Conservation (phyloP, 2,888 invertebrate species). For the Andrena praecox region DNA sequence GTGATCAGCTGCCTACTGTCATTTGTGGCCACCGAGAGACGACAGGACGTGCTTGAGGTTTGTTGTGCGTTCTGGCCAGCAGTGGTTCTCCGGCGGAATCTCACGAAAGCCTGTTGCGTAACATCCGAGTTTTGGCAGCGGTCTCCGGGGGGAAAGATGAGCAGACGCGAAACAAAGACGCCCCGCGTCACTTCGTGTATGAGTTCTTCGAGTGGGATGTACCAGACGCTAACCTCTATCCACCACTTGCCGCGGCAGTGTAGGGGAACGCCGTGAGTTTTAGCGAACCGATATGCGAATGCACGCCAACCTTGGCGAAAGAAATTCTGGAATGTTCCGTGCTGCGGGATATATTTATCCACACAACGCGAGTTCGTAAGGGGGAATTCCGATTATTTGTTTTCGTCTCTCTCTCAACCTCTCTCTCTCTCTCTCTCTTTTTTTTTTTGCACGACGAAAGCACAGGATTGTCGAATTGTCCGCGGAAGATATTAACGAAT, state of each 20-base stretch:
- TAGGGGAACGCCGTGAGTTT: not conserved
- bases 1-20: conserved; percentile 50
- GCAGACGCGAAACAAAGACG: not conserved
- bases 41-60: not conserved
- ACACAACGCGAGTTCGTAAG: not conserved
- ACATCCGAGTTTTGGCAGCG: conserved; percentile 42
- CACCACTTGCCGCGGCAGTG: not conserved
- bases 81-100: conserved; percentile 13
- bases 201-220: conserved; percentile 13
- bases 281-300: not conserved
- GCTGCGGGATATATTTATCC: conserved; percentile 23
- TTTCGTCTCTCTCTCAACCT: conserved; percentile 21
- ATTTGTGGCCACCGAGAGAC: conserved; percentile 27
- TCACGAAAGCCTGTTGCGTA: conserved; percentile 42
- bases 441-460: not conserved
- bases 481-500: not conserved
- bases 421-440: not conserved
- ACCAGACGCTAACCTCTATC: conserved; percentile 56
- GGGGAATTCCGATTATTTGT: conserved; percentile 42
- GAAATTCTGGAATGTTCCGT: not conserved
- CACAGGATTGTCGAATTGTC: not conserved
- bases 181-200: conserved; percentile 5
- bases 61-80: not conserved
- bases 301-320: not conserved
- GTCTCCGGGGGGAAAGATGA: conserved; percentile 8